A percentile compares a stretch with the other conserved stretches of the same genome.
phyloP scores from a whole-genome alignment of 2,888 invertebrate species.

The Habrosyne pyritoides region DNA sequence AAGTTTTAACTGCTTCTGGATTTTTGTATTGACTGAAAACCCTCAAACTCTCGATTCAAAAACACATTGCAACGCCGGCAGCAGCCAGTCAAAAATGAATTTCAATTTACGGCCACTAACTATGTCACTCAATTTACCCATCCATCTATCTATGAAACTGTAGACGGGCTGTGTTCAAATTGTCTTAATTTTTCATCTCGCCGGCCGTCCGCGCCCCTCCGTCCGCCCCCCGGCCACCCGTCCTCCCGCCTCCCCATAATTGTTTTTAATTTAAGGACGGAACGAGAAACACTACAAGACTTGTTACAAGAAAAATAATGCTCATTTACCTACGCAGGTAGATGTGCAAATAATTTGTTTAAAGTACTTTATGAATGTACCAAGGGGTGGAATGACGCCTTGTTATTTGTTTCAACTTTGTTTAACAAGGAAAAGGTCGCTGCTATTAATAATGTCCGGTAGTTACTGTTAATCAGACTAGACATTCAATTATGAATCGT shows the following conservation, averaged over 20 bases:
- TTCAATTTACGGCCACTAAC: constrained; percentile 16
- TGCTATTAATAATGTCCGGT: neutral
- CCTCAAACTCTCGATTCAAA: too few species aligned
- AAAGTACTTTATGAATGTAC: constrained; percentile 29
- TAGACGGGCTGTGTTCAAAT: constrained; percentile 65
- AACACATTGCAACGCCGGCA: too few species aligned
- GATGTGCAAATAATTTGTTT: constrained; percentile 32
- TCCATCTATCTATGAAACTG: constrained; percentile 32
- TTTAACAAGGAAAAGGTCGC: too few species aligned
- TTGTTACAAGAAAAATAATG: constrained; percentile 66
- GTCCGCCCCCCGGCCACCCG: constrained; percentile 32
- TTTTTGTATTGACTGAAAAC: too few species aligned
- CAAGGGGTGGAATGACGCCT: constrained; percentile 6
- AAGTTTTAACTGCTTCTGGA: too few species aligned
- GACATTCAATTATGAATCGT: too few species aligned
- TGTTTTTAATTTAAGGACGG: constrained; percentile 80
- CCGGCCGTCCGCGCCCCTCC: constrained; percentile 44
- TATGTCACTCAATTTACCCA: constrained; percentile 12
- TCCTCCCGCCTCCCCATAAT: constrained; percentile 59
- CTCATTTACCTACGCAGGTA: constrained; percentile 37
- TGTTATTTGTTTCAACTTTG: constrained; percentile 10
- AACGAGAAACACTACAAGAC: constrained; percentile 57
- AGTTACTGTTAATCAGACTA: too few species aligned
- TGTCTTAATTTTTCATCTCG: constrained; percentile 83
- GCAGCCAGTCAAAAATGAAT: too few species aligned